Conservation (phyloP, 1,140 invertebrate genomes). For the Adelges cooleyi region DNA sequence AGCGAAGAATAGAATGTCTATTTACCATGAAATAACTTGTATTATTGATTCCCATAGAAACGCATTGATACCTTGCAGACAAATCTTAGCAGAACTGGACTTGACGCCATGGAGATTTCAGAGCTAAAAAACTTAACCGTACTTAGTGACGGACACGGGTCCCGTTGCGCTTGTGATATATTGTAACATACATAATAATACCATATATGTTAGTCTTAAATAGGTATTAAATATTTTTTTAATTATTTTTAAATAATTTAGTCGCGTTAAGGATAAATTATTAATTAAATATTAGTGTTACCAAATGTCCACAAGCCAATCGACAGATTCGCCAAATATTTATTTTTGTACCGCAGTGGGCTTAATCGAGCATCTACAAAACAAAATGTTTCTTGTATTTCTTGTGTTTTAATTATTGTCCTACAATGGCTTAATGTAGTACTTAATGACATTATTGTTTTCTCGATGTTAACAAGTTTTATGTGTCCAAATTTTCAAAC, state of each 20-base stretch:
- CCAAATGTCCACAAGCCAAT: background rate
- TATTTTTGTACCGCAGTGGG: too few relatives aligned
- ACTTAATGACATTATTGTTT: background rate
- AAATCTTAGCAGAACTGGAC: conserved; percentile 10
- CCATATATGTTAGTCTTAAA: background rate
- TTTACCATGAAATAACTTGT: too few relatives aligned
- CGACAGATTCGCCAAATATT: background rate
- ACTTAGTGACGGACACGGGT: too few relatives aligned
- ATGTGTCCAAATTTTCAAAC: background rate
- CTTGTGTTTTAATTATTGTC: background rate
- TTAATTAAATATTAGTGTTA: background rate
- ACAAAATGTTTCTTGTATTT: background rate
- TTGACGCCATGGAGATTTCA: conserved; percentile 19
- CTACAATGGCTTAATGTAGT: background rate
- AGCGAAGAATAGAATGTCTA: too few relatives aligned
- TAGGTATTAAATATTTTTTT: background rate
- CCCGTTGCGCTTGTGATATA: conserved; percentile 24
- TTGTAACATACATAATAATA: background rate
- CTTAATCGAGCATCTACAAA: background rate
- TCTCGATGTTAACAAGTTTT: background rate
- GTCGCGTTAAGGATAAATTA: conserved; percentile 2
- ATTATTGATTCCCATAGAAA: too few relatives aligned
- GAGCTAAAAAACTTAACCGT: background rate
- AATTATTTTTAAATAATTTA: conserved; percentile 1
- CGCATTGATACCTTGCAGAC: background rate